Percentiles rank a stretch among this genome's conserved stretches.
Evolutionary conservation across 2,797 vertebrate species (phyloP).

Genomic region (Oreortyx pictus): DNA sequence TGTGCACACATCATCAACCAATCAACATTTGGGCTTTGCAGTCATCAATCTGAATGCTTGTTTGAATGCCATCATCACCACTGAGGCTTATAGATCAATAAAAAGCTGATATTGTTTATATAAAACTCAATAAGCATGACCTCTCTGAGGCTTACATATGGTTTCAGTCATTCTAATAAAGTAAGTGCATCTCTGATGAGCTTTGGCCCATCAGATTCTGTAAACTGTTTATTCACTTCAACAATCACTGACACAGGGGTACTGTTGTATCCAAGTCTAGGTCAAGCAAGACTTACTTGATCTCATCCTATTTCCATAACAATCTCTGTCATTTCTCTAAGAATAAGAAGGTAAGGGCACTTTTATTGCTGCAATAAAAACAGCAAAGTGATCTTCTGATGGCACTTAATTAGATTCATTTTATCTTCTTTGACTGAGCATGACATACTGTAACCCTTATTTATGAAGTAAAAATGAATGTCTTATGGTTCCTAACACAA

Average conservation of each 20-base stretch:
- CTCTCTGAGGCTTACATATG: slow-evolving; percentile 57
- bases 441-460: slow-evolving; percentile 77
- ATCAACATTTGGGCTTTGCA: slow-evolving; percentile 1
- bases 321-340: slow-evolving; percentile 77
- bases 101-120: slow-evolving; percentile 65
- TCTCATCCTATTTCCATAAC: slow-evolving; percentile 73
- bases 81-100: slow-evolving; percentile 59
- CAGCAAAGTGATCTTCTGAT: slow-evolving; percentile 78
- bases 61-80: slow-evolving; percentile 50
- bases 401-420: slow-evolving; percentile 79
- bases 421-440: slow-evolving; percentile 76
- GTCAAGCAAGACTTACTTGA: slow-evolving; percentile 70
- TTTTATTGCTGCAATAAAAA: slow-evolving; percentile 78
- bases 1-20: slow-evolving; percentile 28
- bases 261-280: slow-evolving; percentile 57
- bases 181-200: slow-evolving; percentile 50
- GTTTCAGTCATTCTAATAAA: slow-evolving; percentile 74
- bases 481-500: slow-evolving; percentile 74
- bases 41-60: slow-evolving; percentile 45
- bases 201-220: slow-evolving; percentile 52
- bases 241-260: slow-evolving; percentile 57
- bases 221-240: slow-evolving; percentile 56
- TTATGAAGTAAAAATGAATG: slow-evolving; percentile 78
- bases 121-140: slow-evolving; percentile 63
- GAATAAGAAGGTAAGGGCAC: slow-evolving; percentile 78